Conservation (phyloP, 1,140 invertebrate genomes). For the Drosophila erecta region DNA sequence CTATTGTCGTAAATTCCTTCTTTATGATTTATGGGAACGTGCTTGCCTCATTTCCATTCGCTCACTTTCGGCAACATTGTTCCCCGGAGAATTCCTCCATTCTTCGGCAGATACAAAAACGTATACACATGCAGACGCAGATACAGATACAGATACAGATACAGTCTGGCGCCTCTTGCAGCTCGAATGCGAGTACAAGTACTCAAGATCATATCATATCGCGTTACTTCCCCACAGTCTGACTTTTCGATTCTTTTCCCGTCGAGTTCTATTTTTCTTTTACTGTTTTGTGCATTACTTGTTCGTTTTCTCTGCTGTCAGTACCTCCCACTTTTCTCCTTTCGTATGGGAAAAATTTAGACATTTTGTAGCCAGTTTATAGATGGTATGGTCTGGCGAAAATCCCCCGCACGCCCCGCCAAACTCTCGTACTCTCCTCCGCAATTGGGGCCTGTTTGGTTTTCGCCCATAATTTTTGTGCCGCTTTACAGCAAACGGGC, state of each 20-base stretch:
- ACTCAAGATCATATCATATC: constrained; percentile 57
- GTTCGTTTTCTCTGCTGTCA: constrained; percentile 20
- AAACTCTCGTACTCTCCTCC: not conserved
- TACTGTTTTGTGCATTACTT: not conserved
- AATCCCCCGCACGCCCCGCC: too few relatives aligned
- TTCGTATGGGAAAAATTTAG: constrained; percentile 48
- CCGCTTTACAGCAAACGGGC: constrained; percentile 77
- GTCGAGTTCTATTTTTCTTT: not conserved
- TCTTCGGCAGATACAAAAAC: constrained; percentile 9
- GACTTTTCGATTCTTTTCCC: constrained; percentile 1
- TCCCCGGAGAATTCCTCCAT: constrained; percentile 20
- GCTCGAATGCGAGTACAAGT: constrained; percentile 15
- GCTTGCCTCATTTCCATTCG: constrained; percentile 22
- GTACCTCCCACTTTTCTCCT: constrained; percentile 41
- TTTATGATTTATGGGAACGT: constrained; percentile 35
- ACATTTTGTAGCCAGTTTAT: constrained; percentile 80
- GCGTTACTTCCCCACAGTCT: constrained; percentile 26
- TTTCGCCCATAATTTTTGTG: constrained; percentile 78
- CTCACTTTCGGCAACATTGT: constrained; percentile 40
- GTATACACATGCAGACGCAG: constrained; percentile 2
- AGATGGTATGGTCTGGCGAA: constrained; percentile 37
- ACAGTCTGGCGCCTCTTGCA: constrained; percentile 16
- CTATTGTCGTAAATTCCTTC: not conserved
- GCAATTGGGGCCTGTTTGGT: constrained; percentile 71
- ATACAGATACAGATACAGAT: constrained; percentile 11